phyloP scores from a whole-genome alignment of 2,113 vertebrate species.

The Elgaria multicarinata region DNA sequence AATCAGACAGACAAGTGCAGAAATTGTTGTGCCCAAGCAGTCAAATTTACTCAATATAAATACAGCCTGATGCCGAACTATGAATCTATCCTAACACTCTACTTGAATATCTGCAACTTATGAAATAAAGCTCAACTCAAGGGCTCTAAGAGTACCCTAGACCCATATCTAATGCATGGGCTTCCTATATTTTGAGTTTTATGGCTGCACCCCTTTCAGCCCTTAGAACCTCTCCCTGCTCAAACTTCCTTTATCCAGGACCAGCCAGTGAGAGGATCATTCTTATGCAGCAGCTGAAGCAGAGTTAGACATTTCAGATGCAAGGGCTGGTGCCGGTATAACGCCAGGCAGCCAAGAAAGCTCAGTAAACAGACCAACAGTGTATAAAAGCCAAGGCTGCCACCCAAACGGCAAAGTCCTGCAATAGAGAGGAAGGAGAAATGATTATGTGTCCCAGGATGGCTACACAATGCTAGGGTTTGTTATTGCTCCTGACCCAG shows the following conservation, averaged over 20 bases:
- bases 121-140: not conserved
- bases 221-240: not conserved
- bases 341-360: not conserved
- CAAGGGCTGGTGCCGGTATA: not conserved
- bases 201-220: not conserved
- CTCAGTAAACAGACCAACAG: constrained; percentile 18
- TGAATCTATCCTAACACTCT: not conserved
- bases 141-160: not conserved
- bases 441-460: not conserved
- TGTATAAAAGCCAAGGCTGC: constrained; percentile 2
- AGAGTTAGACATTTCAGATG: constrained; percentile 9
- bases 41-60: not conserved
- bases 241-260: not conserved
- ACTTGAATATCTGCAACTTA: not conserved
- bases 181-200: not conserved
- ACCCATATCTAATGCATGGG: not conserved
- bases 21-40: not conserved
- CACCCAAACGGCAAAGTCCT: not conserved
- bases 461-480: rapidly evolving
- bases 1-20: not conserved
- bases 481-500: not conserved
- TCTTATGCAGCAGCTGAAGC: constrained; percentile 16
- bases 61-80: not conserved
- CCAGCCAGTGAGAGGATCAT: not conserved
- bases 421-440: constrained; percentile 1